Percentiles rank a stretch among this genome's conserved stretches.
These are phyloP conservation scores for Ochotona curzoniae DNA, from an alignment of 2,113 vertebrate species.

Conservation along the genomic window DNA sequence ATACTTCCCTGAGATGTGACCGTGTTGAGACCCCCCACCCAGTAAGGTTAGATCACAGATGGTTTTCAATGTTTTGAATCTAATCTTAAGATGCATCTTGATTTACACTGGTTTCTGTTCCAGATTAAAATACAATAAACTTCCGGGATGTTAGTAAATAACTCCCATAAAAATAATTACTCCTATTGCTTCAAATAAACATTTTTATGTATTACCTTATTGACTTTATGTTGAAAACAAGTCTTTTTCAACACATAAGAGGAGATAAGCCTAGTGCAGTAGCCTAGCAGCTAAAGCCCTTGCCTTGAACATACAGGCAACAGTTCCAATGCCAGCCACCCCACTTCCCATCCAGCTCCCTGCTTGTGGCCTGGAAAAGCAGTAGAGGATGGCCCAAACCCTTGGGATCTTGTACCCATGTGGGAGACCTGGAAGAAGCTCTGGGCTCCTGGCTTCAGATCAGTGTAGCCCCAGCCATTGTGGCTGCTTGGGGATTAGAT, in stretches of 20 bases:
- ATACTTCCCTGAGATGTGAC: neutral
- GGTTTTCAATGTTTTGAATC: constrained; percentile 8
- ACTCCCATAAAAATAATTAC: neutral
- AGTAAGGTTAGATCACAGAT: neutral
- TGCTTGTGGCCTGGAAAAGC: too few relatives aligned
- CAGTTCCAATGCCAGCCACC: too few relatives aligned
- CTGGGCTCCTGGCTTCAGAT: too few relatives aligned
- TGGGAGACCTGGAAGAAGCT: too few relatives aligned
- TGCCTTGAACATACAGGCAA: too few relatives aligned
- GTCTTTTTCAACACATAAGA: neutral
- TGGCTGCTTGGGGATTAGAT: too few relatives aligned
- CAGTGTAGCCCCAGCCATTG: too few relatives aligned
- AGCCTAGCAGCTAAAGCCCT: too few relatives aligned
- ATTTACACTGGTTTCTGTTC: neutral
- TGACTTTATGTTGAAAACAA: constrained; percentile 7
- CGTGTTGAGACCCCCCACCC: neutral
- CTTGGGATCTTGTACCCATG: too few relatives aligned
- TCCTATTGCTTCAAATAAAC: constrained; percentile 8
- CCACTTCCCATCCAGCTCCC: too few relatives aligned
- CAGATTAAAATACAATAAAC: neutral
- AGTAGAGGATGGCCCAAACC: too few relatives aligned
- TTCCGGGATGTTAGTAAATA: neutral
- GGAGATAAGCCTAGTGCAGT: neutral
- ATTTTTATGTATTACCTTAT: neutral
- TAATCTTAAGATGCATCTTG: neutral